Evolutionary conservation across 2,888 invertebrate genomes (phyloP).

Genomic region (Ormia ochracea): DNA sequence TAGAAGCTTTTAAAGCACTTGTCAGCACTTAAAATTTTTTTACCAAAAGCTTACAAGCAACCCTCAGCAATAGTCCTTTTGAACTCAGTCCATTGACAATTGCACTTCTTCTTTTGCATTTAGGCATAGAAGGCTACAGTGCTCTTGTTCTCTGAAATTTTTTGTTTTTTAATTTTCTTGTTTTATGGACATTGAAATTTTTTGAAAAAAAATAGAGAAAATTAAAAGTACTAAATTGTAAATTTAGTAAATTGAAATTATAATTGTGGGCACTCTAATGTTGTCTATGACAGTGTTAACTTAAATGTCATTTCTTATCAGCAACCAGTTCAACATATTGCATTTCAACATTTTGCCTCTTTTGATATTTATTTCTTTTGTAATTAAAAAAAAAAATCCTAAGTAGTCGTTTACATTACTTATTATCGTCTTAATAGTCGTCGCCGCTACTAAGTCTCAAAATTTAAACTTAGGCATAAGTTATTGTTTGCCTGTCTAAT

Average conservation of each 20-base stretch:
- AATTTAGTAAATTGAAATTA: not conserved
- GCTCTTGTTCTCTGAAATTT: no score
- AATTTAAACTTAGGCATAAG: constrained; percentile 31
- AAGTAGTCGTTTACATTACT: constrained; percentile 63
- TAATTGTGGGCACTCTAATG: constrained; percentile 35
- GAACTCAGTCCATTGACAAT: no score
- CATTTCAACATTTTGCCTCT: constrained; percentile 42
- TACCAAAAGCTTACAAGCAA: no score
- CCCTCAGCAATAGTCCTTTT: no score
- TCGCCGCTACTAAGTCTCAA: constrained; percentile 50
- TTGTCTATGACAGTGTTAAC: constrained; percentile 42
- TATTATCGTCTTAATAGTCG: constrained; percentile 59
- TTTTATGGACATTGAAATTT: no score
- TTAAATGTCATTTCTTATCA: constrained; percentile 61
- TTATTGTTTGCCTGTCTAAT: constrained; percentile 2
- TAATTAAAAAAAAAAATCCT: constrained; percentile 49
- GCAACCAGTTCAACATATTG: constrained; percentile 51
- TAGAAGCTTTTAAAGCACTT: no score
- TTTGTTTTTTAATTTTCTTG: no score
- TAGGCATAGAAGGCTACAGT: no score
- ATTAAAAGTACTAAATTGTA: not conserved
- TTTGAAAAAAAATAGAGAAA: no score
- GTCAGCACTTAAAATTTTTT: no score
- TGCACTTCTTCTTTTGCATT: no score
- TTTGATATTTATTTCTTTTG: constrained; percentile 47